Evolutionary conservation across 1,140 invertebrate genomes (phyloP).

Genomic region (Drosophila ercepeae): DNA sequence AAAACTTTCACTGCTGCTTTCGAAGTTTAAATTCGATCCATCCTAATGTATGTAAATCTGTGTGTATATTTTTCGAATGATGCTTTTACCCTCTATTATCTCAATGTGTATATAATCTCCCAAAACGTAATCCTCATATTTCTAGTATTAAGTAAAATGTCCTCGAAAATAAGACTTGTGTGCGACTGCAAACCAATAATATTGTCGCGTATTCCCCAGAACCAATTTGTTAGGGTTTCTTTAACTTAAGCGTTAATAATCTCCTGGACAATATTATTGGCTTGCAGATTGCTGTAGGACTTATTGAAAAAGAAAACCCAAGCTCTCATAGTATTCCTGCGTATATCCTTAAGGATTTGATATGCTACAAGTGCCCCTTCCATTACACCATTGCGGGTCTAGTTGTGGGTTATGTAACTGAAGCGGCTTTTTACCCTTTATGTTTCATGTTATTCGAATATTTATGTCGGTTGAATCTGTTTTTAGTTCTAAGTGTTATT

Average conservation of each 20-base stretch:
- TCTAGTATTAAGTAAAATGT: slow-evolving; percentile 23
- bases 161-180: not conserved
- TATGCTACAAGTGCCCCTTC: slow-evolving; percentile 47
- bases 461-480: slow-evolving; percentile 24
- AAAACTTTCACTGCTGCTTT: no score
- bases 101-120: slow-evolving; percentile 69
- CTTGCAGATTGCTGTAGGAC: not conserved
- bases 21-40: slow-evolving; percentile 12
- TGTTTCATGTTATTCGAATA: slow-evolving; percentile 19
- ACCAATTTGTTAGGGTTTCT: slow-evolving; percentile 34
- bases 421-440: not conserved
- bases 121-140: slow-evolving; percentile 13
- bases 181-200: slow-evolving; percentile 6
- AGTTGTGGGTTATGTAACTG: slow-evolving; percentile 41
- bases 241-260: slow-evolving; percentile 19
- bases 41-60: slow-evolving; percentile 48
- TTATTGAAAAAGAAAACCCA: not conserved
- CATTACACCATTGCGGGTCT: slow-evolving; percentile 15
- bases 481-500: slow-evolving; percentile 60
- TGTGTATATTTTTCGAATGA: slow-evolving; percentile 76
- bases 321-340: slow-evolving; percentile 13
- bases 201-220: slow-evolving; percentile 11
- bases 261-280: slow-evolving; percentile 3
- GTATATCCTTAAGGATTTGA: slow-evolving; percentile 4
- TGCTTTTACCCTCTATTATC: slow-evolving; percentile 60